Conservation (phyloP, 2,888 invertebrate species). For the Cryptocheilus praepositus region DNA sequence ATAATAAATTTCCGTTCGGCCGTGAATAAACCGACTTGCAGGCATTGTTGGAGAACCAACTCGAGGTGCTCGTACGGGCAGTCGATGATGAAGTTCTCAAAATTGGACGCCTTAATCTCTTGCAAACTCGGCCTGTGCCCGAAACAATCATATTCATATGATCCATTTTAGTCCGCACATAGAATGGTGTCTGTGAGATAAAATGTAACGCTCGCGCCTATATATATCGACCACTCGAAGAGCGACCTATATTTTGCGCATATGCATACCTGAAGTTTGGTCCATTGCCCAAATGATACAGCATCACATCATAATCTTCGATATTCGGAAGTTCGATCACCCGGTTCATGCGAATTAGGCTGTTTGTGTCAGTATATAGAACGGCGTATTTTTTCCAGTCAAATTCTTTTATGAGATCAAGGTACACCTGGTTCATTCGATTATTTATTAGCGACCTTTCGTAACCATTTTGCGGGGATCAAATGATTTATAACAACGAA, state of each 20-base stretch:
- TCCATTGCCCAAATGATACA: slow-evolving; percentile 80
- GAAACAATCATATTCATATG: slow-evolving; percentile 1
- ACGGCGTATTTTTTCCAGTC: slow-evolving; percentile 91
- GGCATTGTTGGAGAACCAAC: slow-evolving; percentile 82
- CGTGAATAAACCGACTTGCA: slow-evolving; percentile 90
- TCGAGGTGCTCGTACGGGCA: slow-evolving; percentile 80
- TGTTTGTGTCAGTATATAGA: slow-evolving; percentile 87
- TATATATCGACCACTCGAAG: not conserved
- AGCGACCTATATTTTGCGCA: slow-evolving; percentile 16
- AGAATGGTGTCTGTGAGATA: slow-evolving; percentile 17
- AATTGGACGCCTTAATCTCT: slow-evolving; percentile 82
- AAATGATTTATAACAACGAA: slow-evolving; percentile 51
- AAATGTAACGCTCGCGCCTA: slow-evolving; percentile 14
- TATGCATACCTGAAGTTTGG: slow-evolving; percentile 80
- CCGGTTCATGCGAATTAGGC: slow-evolving; percentile 83
- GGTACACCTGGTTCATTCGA: slow-evolving; percentile 76
- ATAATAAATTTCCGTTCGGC: slow-evolving; percentile 86
- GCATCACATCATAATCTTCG: slow-evolving; percentile 78
- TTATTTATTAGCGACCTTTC: no score
- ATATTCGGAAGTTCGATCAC: slow-evolving; percentile 82
- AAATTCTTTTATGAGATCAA: slow-evolving; percentile 82
- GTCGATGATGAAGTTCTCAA: slow-evolving; percentile 83
- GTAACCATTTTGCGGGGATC: no score
- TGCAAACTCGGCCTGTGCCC: slow-evolving; percentile 79
- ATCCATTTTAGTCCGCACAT: not conserved